These are phyloP conservation scores for Psittacara wagleri DNA, from an alignment of 2,113 vertebrate genomes.

Conservation along the genomic window DNA sequence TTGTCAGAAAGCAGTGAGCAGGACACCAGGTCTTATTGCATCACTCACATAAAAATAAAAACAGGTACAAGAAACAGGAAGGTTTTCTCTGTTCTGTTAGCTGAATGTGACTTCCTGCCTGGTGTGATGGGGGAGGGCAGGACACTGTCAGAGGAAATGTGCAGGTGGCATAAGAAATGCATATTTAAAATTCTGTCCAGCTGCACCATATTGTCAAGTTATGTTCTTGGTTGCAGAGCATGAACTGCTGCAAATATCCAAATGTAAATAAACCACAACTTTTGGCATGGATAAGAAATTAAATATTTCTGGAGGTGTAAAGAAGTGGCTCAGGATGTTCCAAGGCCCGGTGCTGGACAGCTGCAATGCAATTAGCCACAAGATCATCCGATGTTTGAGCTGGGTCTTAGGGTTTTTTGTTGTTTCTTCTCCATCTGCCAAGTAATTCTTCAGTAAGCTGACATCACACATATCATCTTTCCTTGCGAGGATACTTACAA, in stretches of 20 bases:
- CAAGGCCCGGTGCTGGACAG: slow-evolving; percentile 22
- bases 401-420: neutral
- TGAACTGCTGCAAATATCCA: neutral
- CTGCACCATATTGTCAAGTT: neutral
- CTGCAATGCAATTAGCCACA: slow-evolving; percentile 23
- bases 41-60: neutral
- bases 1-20: neutral
- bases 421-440: slow-evolving; percentile 44
- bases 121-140: neutral
- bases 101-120: neutral
- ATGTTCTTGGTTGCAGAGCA: neutral
- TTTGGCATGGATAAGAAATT: neutral
- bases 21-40: neutral
- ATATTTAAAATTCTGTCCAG: neutral
- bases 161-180: neutral
- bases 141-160: neutral
- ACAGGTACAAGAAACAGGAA: neutral
- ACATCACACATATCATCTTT: slow-evolving; percentile 33
- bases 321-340: neutral
- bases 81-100: neutral
- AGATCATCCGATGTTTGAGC: neutral
- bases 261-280: neutral
- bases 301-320: neutral
- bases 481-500: neutral
- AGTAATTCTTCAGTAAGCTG: slow-evolving; percentile 53